Evolutionary conservation across 2,113 vertebrate species (phyloP), one percentile per base, ranked within the genome.

Genomic region (Alouatta palliata): DNA sequence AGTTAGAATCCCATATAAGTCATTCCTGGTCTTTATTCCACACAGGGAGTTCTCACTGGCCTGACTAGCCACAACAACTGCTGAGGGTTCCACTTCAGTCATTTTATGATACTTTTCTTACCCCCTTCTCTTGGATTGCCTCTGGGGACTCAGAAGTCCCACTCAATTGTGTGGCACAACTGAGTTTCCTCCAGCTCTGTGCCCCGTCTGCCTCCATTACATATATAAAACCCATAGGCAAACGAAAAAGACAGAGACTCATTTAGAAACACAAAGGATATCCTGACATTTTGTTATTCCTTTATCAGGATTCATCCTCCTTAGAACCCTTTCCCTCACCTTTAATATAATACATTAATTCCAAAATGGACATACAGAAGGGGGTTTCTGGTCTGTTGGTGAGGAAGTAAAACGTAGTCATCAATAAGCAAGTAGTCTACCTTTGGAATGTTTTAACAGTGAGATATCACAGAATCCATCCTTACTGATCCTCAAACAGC

Each of bases 381-480:
- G 30, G 20, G 61, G 30, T 87, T 96, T 90, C 83, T 54, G n/a
- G 3, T 76, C 90, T 87, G n/a, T 64, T 0, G 1, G 20, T 7
- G 37, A 76, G 71, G 20, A 93, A 94, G 40, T 86, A 54, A 92
- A 94, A 90, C 73, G 58, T 84, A 73, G 87, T 61, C 35, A 76
- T 88, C 45, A 91, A 43, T 77, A 75, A 92, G 35, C 45, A 91
- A 76, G 35, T 64, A 5, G 16, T 10, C 35, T 75, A 0, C 73
- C 35, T 90, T 20, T n/a, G 68, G 91, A 66, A 17, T 27, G 10
- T 66, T 76, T 73, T 80, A 88, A 75, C 17, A 89, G 40, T 45
- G 75, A 54, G 81, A 25, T 94, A 9, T 89, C 87, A 61, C 40
- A 32, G 71, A 77, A 12, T 83, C 43, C 35, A 80, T 61, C 12